A percentile compares a stretch with the other conserved stretches of the same genome.
These are phyloP conservation scores for Myotis brandtii DNA, from an alignment of 2,113 vertebrate species.

Conservation along the genomic window DNA sequence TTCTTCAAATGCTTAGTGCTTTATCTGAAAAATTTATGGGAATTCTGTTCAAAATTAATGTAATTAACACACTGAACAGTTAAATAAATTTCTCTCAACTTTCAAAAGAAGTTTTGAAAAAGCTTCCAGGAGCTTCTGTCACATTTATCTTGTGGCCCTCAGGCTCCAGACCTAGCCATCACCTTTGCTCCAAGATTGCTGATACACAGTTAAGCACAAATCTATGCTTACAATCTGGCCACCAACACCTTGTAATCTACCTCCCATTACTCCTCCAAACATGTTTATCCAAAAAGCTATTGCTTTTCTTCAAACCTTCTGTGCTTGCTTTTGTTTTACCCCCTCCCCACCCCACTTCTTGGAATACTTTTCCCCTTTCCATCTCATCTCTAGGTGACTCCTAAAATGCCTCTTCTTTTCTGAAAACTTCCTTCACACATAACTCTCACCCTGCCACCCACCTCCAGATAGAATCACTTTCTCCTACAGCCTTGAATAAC, in stretches of 20 bases:
- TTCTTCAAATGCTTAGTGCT: not conserved
- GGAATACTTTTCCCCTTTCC: not conserved
- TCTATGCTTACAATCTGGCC: not conserved
- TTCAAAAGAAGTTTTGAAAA: not conserved
- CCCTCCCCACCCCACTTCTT: not conserved
- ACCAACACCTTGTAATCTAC: not conserved
- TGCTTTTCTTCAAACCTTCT: not conserved
- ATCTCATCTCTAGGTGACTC: not conserved
- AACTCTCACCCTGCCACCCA: not conserved
- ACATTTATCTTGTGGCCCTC: not conserved
- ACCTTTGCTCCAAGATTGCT: not conserved
- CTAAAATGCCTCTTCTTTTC: not conserved
- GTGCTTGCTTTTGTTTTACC: not conserved
- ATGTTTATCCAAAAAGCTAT: not conserved
- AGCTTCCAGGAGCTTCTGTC: not conserved
- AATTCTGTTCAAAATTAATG: conserved; percentile 33
- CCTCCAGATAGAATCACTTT: not conserved
- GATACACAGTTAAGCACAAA: not conserved
- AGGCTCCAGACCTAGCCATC: not conserved
- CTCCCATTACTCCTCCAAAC: not conserved
- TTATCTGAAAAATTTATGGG: conserved; percentile 12
- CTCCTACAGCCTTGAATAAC: not conserved
- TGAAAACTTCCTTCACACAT: not conserved
- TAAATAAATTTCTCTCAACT: not conserved
- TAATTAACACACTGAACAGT: not conserved